phyloP scores from a whole-genome alignment of 2,797 vertebrate genomes.

The Saxicola maurus region DNA sequence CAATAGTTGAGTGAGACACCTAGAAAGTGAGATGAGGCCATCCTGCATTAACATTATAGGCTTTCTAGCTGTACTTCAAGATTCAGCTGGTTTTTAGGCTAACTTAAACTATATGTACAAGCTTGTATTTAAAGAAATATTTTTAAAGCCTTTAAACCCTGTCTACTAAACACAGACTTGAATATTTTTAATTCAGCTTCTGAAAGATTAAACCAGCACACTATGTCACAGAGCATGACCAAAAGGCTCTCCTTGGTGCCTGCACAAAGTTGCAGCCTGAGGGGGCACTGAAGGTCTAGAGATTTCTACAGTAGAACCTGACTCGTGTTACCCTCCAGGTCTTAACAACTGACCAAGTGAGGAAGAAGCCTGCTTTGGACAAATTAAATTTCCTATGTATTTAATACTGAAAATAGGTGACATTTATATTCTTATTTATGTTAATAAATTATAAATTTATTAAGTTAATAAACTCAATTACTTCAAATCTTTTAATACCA shows the following conservation, averaged over 20 bases:
- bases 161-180: background rate
- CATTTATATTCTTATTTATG: background rate
- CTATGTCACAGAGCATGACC: rapidly evolving
- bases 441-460: background rate
- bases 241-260: background rate
- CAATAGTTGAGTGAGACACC: no score
- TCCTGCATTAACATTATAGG: no score
- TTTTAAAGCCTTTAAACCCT: background rate
- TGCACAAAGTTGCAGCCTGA: background rate
- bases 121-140: background rate
- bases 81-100: no score
- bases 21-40: no score
- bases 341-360: background rate
- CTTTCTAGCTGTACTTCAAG: no score
- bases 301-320: background rate
- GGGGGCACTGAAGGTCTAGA: background rate
- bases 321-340: rapidly evolving
- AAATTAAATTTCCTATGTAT: background rate
- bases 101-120: background rate
- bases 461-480: background rate
- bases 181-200: background rate
- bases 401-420: background rate
- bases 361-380: background rate
- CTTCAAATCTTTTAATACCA: background rate
- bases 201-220: background rate